Conservation (phyloP, 1,140 invertebrate genomes). For the Drosophila setifemur region DNA sequence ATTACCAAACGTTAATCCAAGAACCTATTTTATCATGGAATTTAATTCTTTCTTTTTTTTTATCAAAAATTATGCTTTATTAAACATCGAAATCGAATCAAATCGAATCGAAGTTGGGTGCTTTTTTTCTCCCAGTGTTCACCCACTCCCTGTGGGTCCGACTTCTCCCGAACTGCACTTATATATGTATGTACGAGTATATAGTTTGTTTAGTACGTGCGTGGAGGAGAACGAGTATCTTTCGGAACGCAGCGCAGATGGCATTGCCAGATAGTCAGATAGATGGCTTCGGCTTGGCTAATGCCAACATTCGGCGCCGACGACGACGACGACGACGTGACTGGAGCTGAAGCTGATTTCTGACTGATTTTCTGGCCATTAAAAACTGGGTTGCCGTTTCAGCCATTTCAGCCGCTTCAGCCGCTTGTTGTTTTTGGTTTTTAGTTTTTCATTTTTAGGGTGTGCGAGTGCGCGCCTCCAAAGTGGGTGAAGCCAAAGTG, state of each 20-base stretch:
- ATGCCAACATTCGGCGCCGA: constrained; percentile 1
- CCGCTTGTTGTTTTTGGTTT: neutral
- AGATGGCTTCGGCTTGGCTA: neutral
- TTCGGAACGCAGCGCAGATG: constrained; percentile 12
- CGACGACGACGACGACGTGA: constrained; percentile 14
- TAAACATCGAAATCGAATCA: too few species aligned
- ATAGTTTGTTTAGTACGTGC: constrained; percentile 11
- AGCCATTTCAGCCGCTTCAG: constrained; percentile 2
- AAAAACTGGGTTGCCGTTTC: constrained; percentile 29
- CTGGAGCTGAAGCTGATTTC: constrained; percentile 21
- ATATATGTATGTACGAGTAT: neutral
- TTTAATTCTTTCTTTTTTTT: too few species aligned
- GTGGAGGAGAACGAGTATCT: constrained; percentile 22
- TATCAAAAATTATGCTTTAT: too few species aligned
- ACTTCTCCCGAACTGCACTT: neutral
- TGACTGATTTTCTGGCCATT: constrained; percentile 28
- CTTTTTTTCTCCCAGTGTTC: too few species aligned
- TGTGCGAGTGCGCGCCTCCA: constrained; percentile 19
- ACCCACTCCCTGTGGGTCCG: too few species aligned
- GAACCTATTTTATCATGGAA: too few species aligned
- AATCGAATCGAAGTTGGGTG: too few species aligned
- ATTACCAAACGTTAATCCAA: too few species aligned
- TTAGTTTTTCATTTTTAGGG: constrained; percentile 19
- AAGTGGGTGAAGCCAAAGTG: constrained; percentile 32
- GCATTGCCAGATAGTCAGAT: constrained; percentile 2